Evolutionary conservation across 2,888 invertebrate genomes (phyloP).

Genomic region (Parelbella ahira): DNA sequence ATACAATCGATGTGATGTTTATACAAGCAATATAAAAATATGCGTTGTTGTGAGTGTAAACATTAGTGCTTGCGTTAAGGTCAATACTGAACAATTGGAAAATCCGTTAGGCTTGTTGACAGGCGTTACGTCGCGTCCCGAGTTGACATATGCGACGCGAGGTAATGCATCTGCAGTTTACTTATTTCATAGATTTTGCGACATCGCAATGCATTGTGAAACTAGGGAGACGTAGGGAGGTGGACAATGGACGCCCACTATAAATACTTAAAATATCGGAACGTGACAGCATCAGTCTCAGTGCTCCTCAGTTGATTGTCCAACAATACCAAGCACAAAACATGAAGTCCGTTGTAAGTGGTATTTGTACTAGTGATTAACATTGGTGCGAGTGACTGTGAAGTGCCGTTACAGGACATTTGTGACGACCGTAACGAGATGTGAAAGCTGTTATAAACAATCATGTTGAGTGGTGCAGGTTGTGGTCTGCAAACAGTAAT

Average conservation of each 20-base stretch:
- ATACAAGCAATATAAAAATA: conserved; percentile 8
- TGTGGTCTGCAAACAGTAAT: too few species aligned
- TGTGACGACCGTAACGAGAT: conserved; percentile 4
- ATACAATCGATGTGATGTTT: too few species aligned
- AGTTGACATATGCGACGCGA: conserved; percentile 65
- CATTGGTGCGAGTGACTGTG: conserved; percentile 24
- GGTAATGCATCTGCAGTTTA: conserved; percentile 75
- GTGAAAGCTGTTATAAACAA: conserved; percentile 5
- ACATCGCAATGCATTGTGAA: conserved; percentile 66
- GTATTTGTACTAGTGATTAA: conserved; percentile 30
- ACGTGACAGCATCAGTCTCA: conserved; percentile 58
- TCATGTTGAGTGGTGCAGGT: too few species aligned
- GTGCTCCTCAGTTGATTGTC: conserved; percentile 44
- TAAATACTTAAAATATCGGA: conserved; percentile 70
- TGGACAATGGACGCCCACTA: conserved; percentile 59
- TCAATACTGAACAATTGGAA: conserved; percentile 57
- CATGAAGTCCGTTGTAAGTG: conserved; percentile 76
- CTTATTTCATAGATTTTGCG: conserved; percentile 76
- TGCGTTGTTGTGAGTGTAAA: conserved; percentile 25
- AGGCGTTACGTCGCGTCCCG: conserved; percentile 59
- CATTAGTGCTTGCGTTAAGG: conserved; percentile 41
- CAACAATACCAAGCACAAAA: conserved; percentile 46
- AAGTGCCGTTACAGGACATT: conserved; percentile 23
- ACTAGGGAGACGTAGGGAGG: conserved; percentile 59
- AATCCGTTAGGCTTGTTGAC: conserved; percentile 66